phyloP scores from a whole-genome alignment of 2,888 invertebrate species.

The Adelphocoris suturalis region DNA sequence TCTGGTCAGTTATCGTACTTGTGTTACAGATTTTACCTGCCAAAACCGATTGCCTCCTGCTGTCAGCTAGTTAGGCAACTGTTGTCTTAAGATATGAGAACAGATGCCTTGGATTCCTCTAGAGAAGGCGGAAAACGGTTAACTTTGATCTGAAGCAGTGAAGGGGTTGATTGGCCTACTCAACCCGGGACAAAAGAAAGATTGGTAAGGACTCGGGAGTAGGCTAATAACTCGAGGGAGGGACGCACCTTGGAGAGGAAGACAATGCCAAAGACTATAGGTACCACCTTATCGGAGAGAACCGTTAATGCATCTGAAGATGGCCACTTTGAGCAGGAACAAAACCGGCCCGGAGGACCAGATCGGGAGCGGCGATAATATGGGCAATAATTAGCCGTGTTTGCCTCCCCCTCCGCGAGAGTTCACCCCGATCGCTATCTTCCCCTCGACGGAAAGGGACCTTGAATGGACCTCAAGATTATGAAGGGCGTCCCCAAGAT shows the following conservation, averaged over 20 bases:
- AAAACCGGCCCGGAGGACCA: conserved; percentile 31
- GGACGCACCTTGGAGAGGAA: conserved; percentile 37
- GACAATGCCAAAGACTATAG: conserved; percentile 5
- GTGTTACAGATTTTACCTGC: too few relatives aligned
- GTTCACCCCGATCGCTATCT: conserved; percentile 48
- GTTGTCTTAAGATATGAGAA: neutral
- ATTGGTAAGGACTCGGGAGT: conserved; percentile 61
- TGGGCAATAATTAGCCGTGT: conserved; percentile 55
- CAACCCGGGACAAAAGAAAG: conserved; percentile 32
- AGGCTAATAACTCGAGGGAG: conserved; percentile 51
- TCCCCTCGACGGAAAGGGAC: neutral
- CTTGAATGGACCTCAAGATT: conserved; percentile 51
- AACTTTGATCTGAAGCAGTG: conserved; percentile 38
- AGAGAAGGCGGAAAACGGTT: neutral
- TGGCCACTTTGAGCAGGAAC: conserved; percentile 47
- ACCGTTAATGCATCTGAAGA: conserved; percentile 53
- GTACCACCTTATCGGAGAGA: conserved; percentile 17
- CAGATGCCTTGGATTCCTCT: conserved; percentile 30
- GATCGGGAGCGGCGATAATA: conserved; percentile 62
- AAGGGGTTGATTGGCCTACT: conserved; percentile 61
- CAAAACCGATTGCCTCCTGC: too few relatives aligned
- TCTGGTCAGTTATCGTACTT: too few relatives aligned
- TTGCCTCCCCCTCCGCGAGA: neutral
- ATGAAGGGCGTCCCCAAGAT: conserved; percentile 31
- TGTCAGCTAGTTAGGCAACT: too few relatives aligned